Conservation (phyloP, 2,113 vertebrate genomes). For the Prunella fulvescens region DNA sequence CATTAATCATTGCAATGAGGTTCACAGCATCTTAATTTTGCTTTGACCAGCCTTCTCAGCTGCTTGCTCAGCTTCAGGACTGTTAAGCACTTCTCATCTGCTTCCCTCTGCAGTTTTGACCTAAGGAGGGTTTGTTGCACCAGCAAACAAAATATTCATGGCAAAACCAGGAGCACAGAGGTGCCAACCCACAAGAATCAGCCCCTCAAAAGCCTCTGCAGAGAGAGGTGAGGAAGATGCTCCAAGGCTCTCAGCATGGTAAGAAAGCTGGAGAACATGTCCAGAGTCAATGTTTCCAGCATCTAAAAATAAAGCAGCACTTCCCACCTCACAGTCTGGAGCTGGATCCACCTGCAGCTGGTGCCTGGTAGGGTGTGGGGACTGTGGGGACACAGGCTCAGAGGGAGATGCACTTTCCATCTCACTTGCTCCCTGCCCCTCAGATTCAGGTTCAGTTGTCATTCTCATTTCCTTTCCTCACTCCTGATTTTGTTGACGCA, state of each 20-base stretch:
- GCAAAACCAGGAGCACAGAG: background rate
- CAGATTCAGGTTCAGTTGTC: background rate
- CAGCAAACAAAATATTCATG: background rate
- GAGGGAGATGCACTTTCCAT: background rate
- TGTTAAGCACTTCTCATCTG: background rate
- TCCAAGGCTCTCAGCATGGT: rapidly evolving
- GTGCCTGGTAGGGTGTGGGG: background rate
- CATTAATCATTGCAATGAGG: background rate
- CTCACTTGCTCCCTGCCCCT: background rate
- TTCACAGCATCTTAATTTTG: background rate
- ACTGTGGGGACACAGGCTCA: background rate
- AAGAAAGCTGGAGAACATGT: background rate
- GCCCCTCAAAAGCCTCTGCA: background rate
- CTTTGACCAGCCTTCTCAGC: background rate
- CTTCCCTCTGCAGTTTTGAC: background rate
- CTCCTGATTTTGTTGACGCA: background rate
- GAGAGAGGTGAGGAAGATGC: background rate
- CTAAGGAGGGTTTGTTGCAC: background rate
- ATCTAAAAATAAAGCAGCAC: background rate
- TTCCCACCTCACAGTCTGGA: background rate
- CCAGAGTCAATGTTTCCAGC: background rate
- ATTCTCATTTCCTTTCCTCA: background rate
- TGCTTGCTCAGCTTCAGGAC: background rate
- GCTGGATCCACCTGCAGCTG: background rate
- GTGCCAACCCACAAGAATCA: background rate